Evolutionary conservation across 2,113 vertebrate species (phyloP).

Genomic region (Leucopsar rothschildi): DNA sequence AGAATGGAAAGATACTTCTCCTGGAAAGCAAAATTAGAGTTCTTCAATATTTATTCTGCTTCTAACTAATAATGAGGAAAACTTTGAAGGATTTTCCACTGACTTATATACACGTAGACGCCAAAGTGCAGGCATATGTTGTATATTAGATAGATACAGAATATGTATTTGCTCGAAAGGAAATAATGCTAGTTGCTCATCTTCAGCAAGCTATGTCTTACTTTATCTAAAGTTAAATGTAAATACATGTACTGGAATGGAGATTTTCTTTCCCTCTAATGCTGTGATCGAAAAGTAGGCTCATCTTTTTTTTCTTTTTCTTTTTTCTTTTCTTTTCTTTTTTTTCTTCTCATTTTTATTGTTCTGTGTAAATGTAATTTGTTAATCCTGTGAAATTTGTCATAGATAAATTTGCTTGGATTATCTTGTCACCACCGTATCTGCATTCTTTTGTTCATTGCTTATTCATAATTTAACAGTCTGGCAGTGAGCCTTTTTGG

Average conservation of each 20-base stretch:
- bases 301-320: slow-evolving; percentile 61
- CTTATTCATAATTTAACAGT: slow-evolving; percentile 91
- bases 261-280: slow-evolving; percentile 60
- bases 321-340: not conserved
- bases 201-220: slow-evolving; percentile 62
- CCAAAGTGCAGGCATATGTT: not conserved
- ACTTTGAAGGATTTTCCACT: not conserved
- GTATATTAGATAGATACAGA: not conserved
- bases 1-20: not conserved
- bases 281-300: slow-evolving; percentile 71
- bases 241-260: slow-evolving; percentile 64
- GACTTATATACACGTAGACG: not conserved
- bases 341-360: slow-evolving; percentile 77
- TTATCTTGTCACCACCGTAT: slow-evolving; percentile 90
- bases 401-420: slow-evolving; percentile 92
- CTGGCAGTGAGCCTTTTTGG: slow-evolving; percentile 86
- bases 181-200: slow-evolving; percentile 35
- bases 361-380: slow-evolving; percentile 90
- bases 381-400: slow-evolving; percentile 90
- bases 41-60: not conserved
- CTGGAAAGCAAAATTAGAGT: not conserved
- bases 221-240: slow-evolving; percentile 70
- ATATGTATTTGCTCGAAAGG: slow-evolving; percentile 18
- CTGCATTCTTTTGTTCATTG: slow-evolving; percentile 89
- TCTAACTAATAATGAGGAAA: not conserved